Conservation (phyloP, 2,888 invertebrate genomes). For the Therioaphis trifolii region DNA sequence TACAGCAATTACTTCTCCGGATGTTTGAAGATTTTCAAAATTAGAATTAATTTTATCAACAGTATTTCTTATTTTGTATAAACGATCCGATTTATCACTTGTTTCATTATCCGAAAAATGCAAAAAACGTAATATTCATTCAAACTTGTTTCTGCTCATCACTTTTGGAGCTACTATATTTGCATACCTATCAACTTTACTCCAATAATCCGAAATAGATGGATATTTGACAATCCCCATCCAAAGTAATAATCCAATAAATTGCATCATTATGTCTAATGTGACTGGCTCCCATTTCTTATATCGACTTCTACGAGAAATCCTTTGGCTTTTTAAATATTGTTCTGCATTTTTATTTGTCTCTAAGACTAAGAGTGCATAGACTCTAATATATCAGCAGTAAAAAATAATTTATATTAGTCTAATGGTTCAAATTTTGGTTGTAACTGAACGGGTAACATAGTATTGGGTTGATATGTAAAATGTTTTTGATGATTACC, state of each 20-base stretch:
- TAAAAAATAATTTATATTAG: constrained; percentile 36
- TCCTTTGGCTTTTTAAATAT: background rate
- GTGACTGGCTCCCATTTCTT: background rate
- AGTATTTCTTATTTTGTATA: constrained; percentile 63
- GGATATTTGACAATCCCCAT: constrained; percentile 40
- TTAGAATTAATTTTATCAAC: constrained; percentile 47
- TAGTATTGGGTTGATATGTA: background rate
- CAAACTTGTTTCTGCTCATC: constrained; percentile 66
- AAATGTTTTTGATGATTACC: constrained; percentile 29
- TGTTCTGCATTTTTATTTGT: constrained; percentile 39
- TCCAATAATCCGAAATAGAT: constrained; percentile 62
- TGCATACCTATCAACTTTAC: constrained; percentile 65
- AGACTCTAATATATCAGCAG: background rate
- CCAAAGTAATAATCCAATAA: constrained; percentile 38
- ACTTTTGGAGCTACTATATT: constrained; percentile 63
- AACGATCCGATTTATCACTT: constrained; percentile 64
- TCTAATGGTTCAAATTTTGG: constrained; percentile 29
- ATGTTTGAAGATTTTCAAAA: constrained; percentile 5
- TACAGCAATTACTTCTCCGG: background rate
- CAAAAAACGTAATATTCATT: constrained; percentile 66
- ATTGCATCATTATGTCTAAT: constrained; percentile 3
- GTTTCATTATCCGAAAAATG: constrained; percentile 66
- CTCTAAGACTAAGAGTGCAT: constrained; percentile 30
- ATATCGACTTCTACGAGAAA: background rate
- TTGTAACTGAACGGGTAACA: background rate